Evolutionary conservation across 1,140 invertebrate genomes (phyloP), one percentile per base, ranked within the genome.

Genomic region (Temnothorax nylanderi): DNA sequence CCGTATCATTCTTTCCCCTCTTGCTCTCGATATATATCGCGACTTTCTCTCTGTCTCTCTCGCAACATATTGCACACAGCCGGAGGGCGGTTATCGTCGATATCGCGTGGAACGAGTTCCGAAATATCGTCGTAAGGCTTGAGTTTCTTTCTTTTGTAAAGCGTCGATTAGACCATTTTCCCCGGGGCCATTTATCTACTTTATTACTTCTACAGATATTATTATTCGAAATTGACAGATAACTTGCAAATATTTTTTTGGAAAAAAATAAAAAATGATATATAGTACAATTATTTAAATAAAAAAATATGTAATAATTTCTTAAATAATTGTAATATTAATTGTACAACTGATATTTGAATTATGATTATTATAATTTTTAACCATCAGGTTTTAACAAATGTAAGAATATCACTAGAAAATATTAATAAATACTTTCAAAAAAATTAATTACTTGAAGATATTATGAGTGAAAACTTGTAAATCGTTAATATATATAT

Each of bases 41-140:
- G 10, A 32, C 47, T 74, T 44, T 56, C 49, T 82, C 49, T 84
- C 75, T 77, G 26, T 64, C 56, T 47, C 18, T 65, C n/a, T 82
- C 56, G 51, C 58, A 75, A 82, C 87, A 90, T 91, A 91, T 90
- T 86, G 89, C 77, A 77, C 65, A 58, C 26, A 64, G n/a, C 26
- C 47, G 60, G 64, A 75, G 86, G 75, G 47, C 54, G 51, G 51
- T 81, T 90, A 90, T 88, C 88, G 75, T 64, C 80, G 86, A 85
- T 90, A 90, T 85, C 60, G 67, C 62, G 75, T 69, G 44, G 41
- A 81, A 81, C 44, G 71, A 58, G 54, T 84, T 54, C n/a, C 77
- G 56, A 88, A 69, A 77, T 90, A 81, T 76, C 49, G 21, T 16
- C 65, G 32, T 21, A 18, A 62, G 67, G 54, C 74, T 62, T 47